These are phyloP conservation scores for Psophia crepitans DNA, from an alignment of 2,113 vertebrate genomes.

Conservation along the genomic window DNA sequence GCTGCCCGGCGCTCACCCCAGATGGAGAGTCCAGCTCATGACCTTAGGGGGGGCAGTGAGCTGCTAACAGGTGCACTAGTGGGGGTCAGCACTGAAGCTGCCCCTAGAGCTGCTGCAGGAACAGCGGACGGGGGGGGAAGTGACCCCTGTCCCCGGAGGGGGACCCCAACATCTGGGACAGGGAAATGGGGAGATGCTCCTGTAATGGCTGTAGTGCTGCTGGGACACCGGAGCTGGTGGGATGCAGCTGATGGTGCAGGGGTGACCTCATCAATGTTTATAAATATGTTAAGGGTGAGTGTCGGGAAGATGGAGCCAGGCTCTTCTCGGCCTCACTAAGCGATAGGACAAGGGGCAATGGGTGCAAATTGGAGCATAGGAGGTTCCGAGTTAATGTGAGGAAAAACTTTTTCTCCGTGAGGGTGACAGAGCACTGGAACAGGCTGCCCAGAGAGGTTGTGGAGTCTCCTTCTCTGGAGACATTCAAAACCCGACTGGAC, in stretches of 20 bases:
- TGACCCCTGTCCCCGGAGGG: not conserved
- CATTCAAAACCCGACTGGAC: too few relatives aligned
- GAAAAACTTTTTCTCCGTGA: too few relatives aligned
- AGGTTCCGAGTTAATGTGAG: too few relatives aligned
- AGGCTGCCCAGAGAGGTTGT: too few relatives aligned
- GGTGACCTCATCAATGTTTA: too few relatives aligned
- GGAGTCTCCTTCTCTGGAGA: too few relatives aligned
- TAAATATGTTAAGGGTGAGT: too few relatives aligned
- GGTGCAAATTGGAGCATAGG: too few relatives aligned
- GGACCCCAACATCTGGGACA: not conserved
- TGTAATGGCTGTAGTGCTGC: fast-evolving
- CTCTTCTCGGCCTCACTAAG: too few relatives aligned
- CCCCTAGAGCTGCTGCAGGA: not conserved
- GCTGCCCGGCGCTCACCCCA: not conserved
- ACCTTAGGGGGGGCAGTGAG: not conserved
- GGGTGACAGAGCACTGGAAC: too few relatives aligned
- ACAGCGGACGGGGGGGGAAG: not conserved
- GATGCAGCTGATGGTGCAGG: not conserved
- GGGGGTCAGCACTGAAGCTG: not conserved
- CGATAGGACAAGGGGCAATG: too few relatives aligned
- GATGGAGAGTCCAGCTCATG: fast-evolving
- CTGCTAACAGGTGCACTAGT: not conserved
- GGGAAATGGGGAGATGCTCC: not conserved
- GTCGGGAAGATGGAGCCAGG: too few relatives aligned
- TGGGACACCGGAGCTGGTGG: not conserved